Conservation (phyloP, 2,888 invertebrate genomes). For the Zhuqinia jingwanae region DNA sequence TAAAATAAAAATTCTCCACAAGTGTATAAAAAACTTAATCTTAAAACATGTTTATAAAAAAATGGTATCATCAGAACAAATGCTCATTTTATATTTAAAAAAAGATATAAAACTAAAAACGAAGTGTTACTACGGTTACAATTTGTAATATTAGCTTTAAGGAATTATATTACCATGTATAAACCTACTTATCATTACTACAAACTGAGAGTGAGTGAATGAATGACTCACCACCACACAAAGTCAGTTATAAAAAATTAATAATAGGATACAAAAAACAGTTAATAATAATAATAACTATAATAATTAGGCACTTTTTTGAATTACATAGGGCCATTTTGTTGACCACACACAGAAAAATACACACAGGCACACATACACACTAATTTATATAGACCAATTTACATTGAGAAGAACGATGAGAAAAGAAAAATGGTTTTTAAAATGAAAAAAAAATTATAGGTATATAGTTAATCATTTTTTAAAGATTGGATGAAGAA, state of each 20-base stretch:
- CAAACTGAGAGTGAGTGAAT: slow-evolving; percentile 9
- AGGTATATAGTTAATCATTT: no score
- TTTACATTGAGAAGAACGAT: slow-evolving; percentile 12
- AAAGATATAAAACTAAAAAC: slow-evolving; percentile 45
- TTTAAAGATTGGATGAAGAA: background rate
- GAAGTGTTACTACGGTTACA: slow-evolving; percentile 52
- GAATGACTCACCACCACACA: slow-evolving; percentile 31
- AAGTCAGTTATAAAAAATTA: slow-evolving; percentile 11
- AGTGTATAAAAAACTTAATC: background rate
- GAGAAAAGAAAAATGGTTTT: no score
- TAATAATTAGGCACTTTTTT: background rate
- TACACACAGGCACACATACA: background rate
- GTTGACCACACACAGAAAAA: slow-evolving; percentile 22
- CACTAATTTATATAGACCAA: slow-evolving; percentile 29
- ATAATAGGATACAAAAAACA: no score
- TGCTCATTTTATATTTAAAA: slow-evolving; percentile 68
- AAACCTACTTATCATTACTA: background rate
- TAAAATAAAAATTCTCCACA: background rate
- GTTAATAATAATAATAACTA: no score
- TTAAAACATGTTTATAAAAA: background rate
- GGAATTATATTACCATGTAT: background rate
- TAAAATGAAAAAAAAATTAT: no score
- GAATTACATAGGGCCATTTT: background rate
- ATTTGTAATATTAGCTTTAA: slow-evolving; percentile 6
- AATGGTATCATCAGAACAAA: slow-evolving; percentile 71